A percentile compares a stretch with the other conserved stretches of the same genome.
Evolutionary conservation across 2,888 invertebrate species (phyloP).

Genomic region (Volucella bombylans): DNA sequence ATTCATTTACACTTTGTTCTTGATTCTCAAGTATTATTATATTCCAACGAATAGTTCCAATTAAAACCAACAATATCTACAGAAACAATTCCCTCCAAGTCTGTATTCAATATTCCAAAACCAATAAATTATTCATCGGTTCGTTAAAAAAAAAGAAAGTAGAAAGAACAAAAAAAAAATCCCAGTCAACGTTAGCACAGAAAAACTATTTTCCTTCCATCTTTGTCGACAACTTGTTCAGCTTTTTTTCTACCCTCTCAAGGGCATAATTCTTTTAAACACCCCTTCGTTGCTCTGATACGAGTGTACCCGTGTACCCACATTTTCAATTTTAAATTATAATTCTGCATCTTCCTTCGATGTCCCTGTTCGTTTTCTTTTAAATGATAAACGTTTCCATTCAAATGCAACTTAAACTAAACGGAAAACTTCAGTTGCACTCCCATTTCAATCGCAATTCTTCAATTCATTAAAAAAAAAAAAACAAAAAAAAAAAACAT

Average conservation of each 20-base stretch:
- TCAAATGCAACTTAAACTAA: slow-evolving; percentile 52
- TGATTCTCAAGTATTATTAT: neutral
- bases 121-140: slow-evolving; percentile 57
- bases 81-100: slow-evolving; percentile 12
- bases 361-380: neutral
- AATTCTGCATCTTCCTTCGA: slow-evolving; percentile 43
- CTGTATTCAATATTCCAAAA: slow-evolving; percentile 26
- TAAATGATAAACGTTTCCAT: slow-evolving; percentile 65
- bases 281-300: too few relatives aligned
- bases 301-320: slow-evolving; percentile 1
- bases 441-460: slow-evolving; percentile 40
- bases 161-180: slow-evolving; percentile 3
- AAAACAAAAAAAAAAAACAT: slow-evolving; percentile 27
- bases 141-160: slow-evolving; percentile 12
- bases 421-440: slow-evolving; percentile 43
- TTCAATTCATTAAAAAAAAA: slow-evolving; percentile 18
- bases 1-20: slow-evolving; percentile 5
- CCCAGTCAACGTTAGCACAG: neutral
- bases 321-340: slow-evolving; percentile 57
- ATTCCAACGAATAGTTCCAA: neutral
- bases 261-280: too few relatives aligned
- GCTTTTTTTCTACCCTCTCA: neutral
- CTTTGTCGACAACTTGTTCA: slow-evolving; percentile 3
- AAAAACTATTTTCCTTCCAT: slow-evolving; percentile 12
- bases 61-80: slow-evolving; percentile 23